These are phyloP conservation scores for Drosophila kokeensis DNA, from an alignment of 2,888 invertebrate species.

Conservation along the genomic window DNA sequence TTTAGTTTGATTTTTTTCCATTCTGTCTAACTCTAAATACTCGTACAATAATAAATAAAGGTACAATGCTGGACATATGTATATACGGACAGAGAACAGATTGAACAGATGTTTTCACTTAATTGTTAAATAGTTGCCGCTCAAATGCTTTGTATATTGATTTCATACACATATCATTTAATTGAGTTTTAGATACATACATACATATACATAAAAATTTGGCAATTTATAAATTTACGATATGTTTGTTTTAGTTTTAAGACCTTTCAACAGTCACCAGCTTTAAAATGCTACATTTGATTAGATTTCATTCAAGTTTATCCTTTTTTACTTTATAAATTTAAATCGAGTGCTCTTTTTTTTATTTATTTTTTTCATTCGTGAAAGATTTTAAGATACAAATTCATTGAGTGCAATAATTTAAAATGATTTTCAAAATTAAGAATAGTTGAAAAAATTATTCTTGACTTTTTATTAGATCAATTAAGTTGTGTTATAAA, in stretches of 20 bases:
- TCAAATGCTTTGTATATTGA: slow-evolving; percentile 29
- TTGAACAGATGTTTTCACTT: slow-evolving; percentile 37
- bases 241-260: slow-evolving; percentile 84
- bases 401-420: slow-evolving; percentile 45
- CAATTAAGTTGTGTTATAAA: slow-evolving; percentile 13
- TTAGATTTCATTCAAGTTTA: slow-evolving; percentile 44
- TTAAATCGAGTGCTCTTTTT: slow-evolving; percentile 23
- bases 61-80: slow-evolving; percentile 31
- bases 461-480: slow-evolving; percentile 21
- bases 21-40: slow-evolving; percentile 25
- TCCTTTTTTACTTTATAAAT: slow-evolving; percentile 11
- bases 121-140: slow-evolving; percentile 37
- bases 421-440: slow-evolving; percentile 32
- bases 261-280: slow-evolving; percentile 82
- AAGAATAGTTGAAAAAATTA: slow-evolving; percentile 30
- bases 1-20: not conserved
- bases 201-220: slow-evolving; percentile 79
- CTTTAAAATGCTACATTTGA: slow-evolving; percentile 66
- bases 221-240: slow-evolving; percentile 84
- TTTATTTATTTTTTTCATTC: not conserved
- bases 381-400: slow-evolving; percentile 24
- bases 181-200: slow-evolving; percentile 51
- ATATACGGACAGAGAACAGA: slow-evolving; percentile 56
- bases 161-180: slow-evolving; percentile 22
- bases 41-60: slow-evolving; percentile 15